Evolutionary conservation across 2,113 vertebrate species (phyloP), one percentile per base, ranked within the genome.

Genomic region (Nycticorax nycticorax): DNA sequence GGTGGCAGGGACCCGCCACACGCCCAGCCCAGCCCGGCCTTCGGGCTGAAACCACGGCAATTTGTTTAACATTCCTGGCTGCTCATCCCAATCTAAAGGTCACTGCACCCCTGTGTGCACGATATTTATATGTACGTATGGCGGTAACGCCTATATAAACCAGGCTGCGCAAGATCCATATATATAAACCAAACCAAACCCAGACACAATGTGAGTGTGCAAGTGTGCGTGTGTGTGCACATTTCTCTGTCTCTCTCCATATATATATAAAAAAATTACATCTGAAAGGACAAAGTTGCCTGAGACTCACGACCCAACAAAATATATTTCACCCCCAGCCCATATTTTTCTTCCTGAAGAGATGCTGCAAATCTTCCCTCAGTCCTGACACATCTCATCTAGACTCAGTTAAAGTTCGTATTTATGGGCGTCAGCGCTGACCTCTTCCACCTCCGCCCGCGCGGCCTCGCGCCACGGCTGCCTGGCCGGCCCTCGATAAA

Each of bases 401-500:
- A 69, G 89, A 79, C 96, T 96, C 97, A 96, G 96, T 97, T 97
- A 97, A 95, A 96, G 88, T 74, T 82, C 68, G 96, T 98, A 97
- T 98, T 98, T 98, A 98, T 96, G 95, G 98, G 96, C 90, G 89
- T 86, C 95, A 91, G 94, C 85, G 78, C 85, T 95, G 97, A 98
- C 97, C 97, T 97, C 96, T 92, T 60, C 87, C 96, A 86, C 97
- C 97, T 95, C 95, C 41, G 81, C 95, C 96, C 96, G 95, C 95
- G 92, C 88, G 57, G 92, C 91, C 85, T 83, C 91, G 77, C 64
- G 83, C 91, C 60, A 21, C 47, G 89, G 92, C 96, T 88, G 91
- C 95, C 93, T 74, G 77, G 60, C 95, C 79, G 18, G 64, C 94
- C 92, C 95, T 96, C 89, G 69, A 96, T 97, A 96, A 98, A 97